phyloP scores from a whole-genome alignment of 2,113 vertebrate genomes.

The Aythya baeri region DNA sequence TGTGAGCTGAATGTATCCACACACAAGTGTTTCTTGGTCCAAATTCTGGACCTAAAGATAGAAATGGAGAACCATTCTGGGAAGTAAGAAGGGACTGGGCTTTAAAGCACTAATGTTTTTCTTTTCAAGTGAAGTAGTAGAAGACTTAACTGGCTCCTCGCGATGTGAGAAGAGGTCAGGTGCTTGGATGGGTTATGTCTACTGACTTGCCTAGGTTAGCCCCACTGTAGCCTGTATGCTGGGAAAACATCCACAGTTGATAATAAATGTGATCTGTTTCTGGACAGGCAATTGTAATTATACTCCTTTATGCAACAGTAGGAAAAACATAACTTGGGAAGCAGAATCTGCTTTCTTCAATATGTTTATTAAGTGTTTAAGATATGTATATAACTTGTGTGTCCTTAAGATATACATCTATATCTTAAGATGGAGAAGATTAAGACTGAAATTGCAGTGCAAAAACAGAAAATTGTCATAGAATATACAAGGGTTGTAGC shows the following conservation, averaged over 20 bases:
- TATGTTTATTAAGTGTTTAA: neutral
- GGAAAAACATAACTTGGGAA: neutral
- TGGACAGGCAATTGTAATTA: neutral
- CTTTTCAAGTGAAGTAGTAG: neutral
- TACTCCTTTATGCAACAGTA: neutral
- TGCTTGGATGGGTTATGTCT: neutral
- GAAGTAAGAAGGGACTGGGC: neutral
- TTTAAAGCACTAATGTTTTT: neutral
- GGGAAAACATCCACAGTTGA: neutral
- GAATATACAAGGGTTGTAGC: neutral
- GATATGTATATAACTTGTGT: neutral
- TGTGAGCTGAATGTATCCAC: neutral
- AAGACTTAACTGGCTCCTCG: neutral
- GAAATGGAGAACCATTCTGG: neutral
- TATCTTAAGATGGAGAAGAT: neutral
- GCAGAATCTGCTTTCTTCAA: neutral
- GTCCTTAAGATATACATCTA: too few species aligned
- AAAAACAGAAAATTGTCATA: neutral
- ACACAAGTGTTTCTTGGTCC: neutral
- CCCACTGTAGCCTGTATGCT: fast-evolving
- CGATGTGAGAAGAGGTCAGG: neutral
- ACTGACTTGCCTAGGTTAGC: neutral
- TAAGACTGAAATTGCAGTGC: neutral
- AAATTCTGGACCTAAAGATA: neutral
- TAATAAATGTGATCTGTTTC: neutral